Base-by-base conservation (phyloP, 2,888 invertebrate species). In the Trachelus stipa region DNA sequence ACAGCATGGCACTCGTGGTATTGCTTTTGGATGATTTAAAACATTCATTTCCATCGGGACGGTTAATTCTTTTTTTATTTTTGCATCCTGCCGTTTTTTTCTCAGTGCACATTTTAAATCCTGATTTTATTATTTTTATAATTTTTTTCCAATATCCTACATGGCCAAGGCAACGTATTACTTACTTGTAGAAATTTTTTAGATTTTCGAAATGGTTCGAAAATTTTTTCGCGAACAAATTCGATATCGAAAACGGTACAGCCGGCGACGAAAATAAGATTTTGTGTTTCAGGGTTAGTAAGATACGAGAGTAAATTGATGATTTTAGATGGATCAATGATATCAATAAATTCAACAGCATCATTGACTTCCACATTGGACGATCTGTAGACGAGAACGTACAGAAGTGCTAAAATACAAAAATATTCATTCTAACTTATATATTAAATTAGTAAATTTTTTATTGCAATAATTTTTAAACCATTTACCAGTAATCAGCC, bases 371-470 rank as follows among this genome's bases (percentile, higher is more conserved):
- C 78, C 30, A 79, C 34, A n/a, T 31, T 73, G 11, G 71, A 77
- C 12, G 80, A 68, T 77, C 79, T 77, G 35, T 80, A 85, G 12
- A 79, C 76, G 11, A 85, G 56, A 33, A 83, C 69, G 77, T 85
- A 85, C 6, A 81, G n/a, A 11, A 85, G 37, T 11, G 78, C 85
- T 85, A 77, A 40, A 79, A 82, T 1, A 37, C 15, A 76, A 31
- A 31, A 9, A 69, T 1, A 68, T 56, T 34, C 0, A 56, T 56
- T 56, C 2, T 23, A 9, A 23, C 23, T 23, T 1, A 2, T 23
- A 56, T 2, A 23, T 0, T 23, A 56, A 23, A 23, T 56, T 0
- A 23, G 9, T 9, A 2, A 23, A 9, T 56, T 9, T 23, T 23
- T 23, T 6, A 56, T 56, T 23, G 1, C 0, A 56, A 56, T 56